Evolutionary conservation across 2,113 vertebrate genomes (phyloP).

Genomic region (Ciconia stormi): DNA sequence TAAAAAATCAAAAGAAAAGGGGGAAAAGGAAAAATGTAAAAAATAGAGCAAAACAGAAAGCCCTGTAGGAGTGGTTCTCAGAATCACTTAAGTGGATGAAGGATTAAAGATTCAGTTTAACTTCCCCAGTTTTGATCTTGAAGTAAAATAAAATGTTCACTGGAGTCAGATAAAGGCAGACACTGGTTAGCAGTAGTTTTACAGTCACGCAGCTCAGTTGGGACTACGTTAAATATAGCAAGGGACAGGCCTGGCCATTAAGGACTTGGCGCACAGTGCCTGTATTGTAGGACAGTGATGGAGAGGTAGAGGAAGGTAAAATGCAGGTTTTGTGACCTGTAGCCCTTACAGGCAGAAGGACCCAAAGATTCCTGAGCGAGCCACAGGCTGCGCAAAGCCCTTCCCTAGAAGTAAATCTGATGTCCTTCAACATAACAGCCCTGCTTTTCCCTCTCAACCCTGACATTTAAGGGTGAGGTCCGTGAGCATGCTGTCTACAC

Average conservation of each 20-base stretch:
- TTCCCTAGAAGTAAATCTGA: neutral
- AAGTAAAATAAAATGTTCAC: neutral
- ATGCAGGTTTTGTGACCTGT: neutral
- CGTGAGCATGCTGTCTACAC: rapidly evolving
- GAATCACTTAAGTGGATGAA: neutral
- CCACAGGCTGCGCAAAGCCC: neutral
- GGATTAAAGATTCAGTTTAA: neutral
- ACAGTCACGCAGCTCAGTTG: neutral
- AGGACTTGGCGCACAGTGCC: neutral
- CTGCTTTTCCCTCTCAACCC: neutral
- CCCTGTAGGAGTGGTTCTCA: neutral
- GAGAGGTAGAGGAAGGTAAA: neutral
- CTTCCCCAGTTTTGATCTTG: neutral
- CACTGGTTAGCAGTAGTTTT: neutral
- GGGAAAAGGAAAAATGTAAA: neutral
- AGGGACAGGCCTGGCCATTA: neutral
- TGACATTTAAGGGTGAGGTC: neutral
- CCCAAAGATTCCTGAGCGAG: neutral
- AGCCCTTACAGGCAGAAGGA: neutral
- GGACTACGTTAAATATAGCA: neutral
- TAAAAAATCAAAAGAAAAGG: neutral
- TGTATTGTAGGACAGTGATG: too few species aligned
- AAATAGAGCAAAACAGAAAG: neutral
- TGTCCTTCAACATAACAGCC: neutral
- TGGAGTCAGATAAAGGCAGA: neutral